Percentiles rank a stretch among this genome's conserved stretches.
Conservation (phyloP, 2,797 vertebrate species). For the Artibeus jamaicensis region DNA sequence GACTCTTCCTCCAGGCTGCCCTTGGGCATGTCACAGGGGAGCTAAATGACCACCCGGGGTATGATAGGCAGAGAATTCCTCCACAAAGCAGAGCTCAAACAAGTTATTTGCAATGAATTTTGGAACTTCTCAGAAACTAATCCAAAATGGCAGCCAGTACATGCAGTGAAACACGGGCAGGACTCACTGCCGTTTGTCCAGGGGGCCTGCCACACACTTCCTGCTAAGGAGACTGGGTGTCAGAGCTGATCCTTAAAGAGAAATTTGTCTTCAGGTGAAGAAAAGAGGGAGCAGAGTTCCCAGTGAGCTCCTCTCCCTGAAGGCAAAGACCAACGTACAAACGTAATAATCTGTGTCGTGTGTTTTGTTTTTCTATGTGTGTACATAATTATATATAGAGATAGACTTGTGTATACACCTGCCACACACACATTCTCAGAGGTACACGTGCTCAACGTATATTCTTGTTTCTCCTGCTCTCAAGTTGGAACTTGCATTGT, state of each 20-base stretch:
- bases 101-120: background rate
- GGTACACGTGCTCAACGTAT: constrained; percentile 66
- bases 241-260: constrained; percentile 33
- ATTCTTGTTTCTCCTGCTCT: constrained; percentile 73
- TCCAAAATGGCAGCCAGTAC: constrained; percentile 50
- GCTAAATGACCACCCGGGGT: background rate
- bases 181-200: background rate
- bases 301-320: constrained; percentile 48
- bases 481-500: constrained; percentile 75
- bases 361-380: constrained; percentile 81
- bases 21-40: background rate
- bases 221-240: constrained; percentile 6
- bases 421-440: constrained; percentile 66
- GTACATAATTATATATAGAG: constrained; percentile 80
- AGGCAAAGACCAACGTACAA: constrained; percentile 63
- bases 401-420: constrained; percentile 76
- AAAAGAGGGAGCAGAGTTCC: constrained; percentile 15
- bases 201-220: background rate
- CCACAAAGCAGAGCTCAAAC: background rate
- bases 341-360: constrained; percentile 50
- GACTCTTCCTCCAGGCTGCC: background rate
- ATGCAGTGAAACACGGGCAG: background rate
- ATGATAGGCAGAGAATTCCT: background rate
- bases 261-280: constrained; percentile 48
- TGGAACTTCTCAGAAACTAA: constrained; percentile 61